A percentile compares a stretch with the other conserved stretches of the same genome.
Conservation (phyloP, 1,140 invertebrate genomes). For the Formica selysi region DNA sequence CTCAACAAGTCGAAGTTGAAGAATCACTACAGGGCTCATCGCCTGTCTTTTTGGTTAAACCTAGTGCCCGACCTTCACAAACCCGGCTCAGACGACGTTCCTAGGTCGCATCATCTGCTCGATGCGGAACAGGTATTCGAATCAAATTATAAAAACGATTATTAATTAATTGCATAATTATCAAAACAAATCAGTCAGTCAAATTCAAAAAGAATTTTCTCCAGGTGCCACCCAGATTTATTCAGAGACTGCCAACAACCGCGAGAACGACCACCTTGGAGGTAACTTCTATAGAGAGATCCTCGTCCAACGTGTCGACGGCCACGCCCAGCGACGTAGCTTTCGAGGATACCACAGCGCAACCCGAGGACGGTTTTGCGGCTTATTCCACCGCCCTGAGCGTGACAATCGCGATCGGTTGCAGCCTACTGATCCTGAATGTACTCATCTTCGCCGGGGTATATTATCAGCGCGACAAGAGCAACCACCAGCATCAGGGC, state of each 20-base stretch:
- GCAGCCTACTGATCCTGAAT: constrained; percentile 95
- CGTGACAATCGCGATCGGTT: constrained; percentile 97
- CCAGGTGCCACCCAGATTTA: constrained; percentile 84
- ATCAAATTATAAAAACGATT: neutral
- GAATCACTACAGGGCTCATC: constrained; percentile 97
- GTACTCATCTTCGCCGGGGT: constrained; percentile 97
- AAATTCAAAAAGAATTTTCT: constrained; percentile 22
- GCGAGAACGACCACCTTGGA: constrained; percentile 78
- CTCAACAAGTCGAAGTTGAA: constrained; percentile 95
- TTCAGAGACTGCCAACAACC: constrained; percentile 83
- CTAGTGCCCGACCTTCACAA: constrained; percentile 98
- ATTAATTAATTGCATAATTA: neutral
- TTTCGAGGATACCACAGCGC: constrained; percentile 85
- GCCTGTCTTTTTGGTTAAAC: constrained; percentile 98
- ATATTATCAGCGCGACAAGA: constrained; percentile 96
- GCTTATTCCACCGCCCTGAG: constrained; percentile 95
- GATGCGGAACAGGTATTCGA: constrained; percentile 89
- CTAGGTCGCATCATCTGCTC: constrained; percentile 94
- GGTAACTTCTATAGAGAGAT: constrained; percentile 76
- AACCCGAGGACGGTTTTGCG: constrained; percentile 94
- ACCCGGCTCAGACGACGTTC: constrained; percentile 94
- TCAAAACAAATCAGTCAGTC: neutral
- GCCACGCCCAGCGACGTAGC: constrained; percentile 80
- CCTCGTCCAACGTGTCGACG: constrained; percentile 75
- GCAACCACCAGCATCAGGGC: constrained; percentile 84